A percentile compares a stretch with the other conserved stretches of the same genome.
These are phyloP conservation scores for Rhabdornis inornatus DNA, from an alignment of 2,113 vertebrate species.

Conservation along the genomic window DNA sequence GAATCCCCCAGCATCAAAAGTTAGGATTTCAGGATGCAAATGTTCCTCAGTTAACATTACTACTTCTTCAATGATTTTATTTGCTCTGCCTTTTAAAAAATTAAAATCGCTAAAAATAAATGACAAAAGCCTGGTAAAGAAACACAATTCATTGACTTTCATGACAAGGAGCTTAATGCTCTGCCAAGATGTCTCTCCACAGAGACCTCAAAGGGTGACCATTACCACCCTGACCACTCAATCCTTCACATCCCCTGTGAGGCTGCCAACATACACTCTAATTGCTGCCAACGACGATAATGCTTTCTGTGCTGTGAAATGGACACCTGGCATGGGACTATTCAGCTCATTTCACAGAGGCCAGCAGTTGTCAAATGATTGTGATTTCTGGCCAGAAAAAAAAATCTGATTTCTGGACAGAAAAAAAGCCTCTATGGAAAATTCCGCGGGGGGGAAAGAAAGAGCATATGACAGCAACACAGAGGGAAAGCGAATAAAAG, in stretches of 20 bases:
- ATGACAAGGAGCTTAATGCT: neutral
- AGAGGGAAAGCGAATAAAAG: neutral
- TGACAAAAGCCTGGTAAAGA: neutral
- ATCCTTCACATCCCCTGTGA: neutral
- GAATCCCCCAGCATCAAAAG: neutral
- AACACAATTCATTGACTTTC: neutral
- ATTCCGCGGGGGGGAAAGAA: neutral
- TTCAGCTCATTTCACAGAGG: neutral
- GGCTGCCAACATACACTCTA: neutral
- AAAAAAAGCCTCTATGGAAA: neutral
- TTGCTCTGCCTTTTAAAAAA: neutral
- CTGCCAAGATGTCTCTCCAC: neutral
- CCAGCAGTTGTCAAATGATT: neutral
- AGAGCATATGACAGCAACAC: rapidly evolving
- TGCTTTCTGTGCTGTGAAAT: neutral
- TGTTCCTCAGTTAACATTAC: neutral
- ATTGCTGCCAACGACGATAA: neutral
- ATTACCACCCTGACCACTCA: neutral
- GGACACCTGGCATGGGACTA: conserved; percentile 2
- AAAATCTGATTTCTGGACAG: neutral
- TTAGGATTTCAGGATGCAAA: neutral
- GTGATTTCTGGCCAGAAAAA: neutral
- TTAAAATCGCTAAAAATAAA: neutral
- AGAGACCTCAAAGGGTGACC: neutral
- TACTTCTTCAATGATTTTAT: neutral